These are phyloP conservation scores for Crocuta crocuta DNA, from an alignment of 2,113 vertebrate species.

Conservation along the genomic window DNA sequence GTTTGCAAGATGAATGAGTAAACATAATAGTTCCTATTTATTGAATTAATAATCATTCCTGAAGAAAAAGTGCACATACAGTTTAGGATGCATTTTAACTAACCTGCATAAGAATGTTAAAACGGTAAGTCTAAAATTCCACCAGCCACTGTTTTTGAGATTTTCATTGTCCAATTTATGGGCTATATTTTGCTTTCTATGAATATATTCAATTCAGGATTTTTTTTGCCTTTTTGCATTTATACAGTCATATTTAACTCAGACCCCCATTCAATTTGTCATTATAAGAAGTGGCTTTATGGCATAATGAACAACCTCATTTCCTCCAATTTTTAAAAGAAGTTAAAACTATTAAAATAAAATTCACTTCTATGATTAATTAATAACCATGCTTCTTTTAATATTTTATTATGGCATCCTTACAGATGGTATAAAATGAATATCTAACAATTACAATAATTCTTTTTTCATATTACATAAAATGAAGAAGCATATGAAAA, in stretches of 20 bases:
- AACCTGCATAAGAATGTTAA: neutral
- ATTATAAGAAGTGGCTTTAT: conserved; percentile 74
- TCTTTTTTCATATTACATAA: conserved; percentile 33
- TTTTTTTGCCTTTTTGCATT: neutral
- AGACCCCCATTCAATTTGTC: conserved; percentile 71
- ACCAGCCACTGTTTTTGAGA: conserved; percentile 37
- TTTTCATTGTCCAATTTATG: conserved; percentile 65
- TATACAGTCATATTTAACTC: conserved; percentile 71
- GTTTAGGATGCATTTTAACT: conserved; percentile 1
- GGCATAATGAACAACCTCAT: conserved; percentile 80
- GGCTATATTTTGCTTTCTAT: conserved; percentile 66
- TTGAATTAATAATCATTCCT: neutral
- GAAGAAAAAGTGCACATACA: neutral
- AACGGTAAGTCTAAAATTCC: conserved; percentile 42
- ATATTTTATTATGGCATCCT: conserved; percentile 79
- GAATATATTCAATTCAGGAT: neutral
- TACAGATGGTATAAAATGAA: conserved; percentile 54
- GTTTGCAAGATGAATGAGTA: neutral
- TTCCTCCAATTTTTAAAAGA: conserved; percentile 81
- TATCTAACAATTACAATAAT: conserved; percentile 31
- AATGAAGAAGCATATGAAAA: neutral
- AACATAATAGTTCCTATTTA: neutral
- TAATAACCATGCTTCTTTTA: conserved; percentile 75
- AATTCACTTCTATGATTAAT: conserved; percentile 76
- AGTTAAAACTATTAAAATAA: conserved; percentile 82